These are phyloP conservation scores for Diadumene lineata DNA, from an alignment of 92 coral and sea anemone species.

Conservation along the genomic window DNA sequence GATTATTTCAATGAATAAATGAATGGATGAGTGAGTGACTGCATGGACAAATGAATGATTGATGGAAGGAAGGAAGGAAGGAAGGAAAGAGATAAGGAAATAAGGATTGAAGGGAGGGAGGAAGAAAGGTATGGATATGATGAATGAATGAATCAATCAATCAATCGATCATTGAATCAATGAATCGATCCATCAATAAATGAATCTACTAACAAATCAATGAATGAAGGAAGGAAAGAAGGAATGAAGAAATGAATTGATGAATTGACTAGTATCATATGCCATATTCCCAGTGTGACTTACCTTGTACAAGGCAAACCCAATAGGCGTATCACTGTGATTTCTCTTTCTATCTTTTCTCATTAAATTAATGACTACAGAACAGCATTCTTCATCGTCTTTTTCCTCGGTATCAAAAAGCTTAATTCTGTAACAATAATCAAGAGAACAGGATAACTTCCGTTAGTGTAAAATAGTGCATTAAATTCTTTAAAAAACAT, in stretches of 20 bases:
- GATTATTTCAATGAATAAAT: background rate
- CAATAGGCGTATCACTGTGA: constrained; percentile 35
- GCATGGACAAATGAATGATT: background rate
- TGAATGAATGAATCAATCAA: constrained; percentile 4
- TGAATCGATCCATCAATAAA: background rate
- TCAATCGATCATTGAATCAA: background rate
- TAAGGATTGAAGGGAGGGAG: too few relatives aligned
- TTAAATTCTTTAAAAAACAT: too few relatives aligned
- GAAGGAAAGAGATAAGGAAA: too few relatives aligned
- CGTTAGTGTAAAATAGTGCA: too few relatives aligned
- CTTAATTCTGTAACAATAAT: constrained; percentile 16
- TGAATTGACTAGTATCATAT: too few relatives aligned
- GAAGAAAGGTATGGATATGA: too few relatives aligned
- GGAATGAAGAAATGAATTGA: background rate
- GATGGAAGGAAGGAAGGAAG: too few relatives aligned
- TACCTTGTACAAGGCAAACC: constrained; percentile 50
- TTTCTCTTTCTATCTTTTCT: constrained; percentile 26
- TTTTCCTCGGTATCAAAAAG: constrained; percentile 38
- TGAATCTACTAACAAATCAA: background rate
- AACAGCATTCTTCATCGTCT: constrained; percentile 24
- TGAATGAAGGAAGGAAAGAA: background rate
- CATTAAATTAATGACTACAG: constrained; percentile 39
- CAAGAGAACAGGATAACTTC: too few relatives aligned
- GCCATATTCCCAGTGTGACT: too few relatives aligned
- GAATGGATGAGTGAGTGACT: background rate